Conservation (phyloP, 35 echinoderm and acorn worm genomes). For the Ophiothrix spiculata region DNA sequence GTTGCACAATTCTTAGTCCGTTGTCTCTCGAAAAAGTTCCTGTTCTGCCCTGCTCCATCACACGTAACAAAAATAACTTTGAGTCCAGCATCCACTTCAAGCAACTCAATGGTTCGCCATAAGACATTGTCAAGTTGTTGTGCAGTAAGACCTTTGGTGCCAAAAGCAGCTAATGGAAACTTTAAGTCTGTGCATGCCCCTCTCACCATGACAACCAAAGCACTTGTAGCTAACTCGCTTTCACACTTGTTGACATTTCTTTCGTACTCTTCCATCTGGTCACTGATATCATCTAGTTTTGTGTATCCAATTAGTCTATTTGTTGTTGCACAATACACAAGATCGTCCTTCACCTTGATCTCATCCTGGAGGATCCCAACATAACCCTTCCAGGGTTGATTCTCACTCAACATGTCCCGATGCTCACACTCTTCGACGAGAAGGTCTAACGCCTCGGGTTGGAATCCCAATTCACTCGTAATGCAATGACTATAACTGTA, state of each 20-base stretch:
- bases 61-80: conserved; percentile 16
- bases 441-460: background rate
- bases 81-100: conserved; percentile 26
- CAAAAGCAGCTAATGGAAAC: conserved; percentile 27
- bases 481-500: conserved; percentile 8
- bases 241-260: background rate
- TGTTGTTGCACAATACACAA: conserved; percentile 12
- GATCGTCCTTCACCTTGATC: conserved; percentile 20
- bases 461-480: background rate
- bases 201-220: conserved; percentile 23
- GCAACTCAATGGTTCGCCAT: conserved; percentile 22
- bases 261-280: background rate
- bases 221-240: background rate
- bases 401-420: background rate
- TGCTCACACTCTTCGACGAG: background rate
- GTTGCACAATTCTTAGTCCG: background rate
- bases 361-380: conserved; percentile 7
- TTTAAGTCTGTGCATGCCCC: background rate
- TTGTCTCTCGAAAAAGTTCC: conserved; percentile 4
- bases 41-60: conserved; percentile 21
- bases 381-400: background rate
- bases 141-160: conserved; percentile 1
- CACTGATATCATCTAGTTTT: background rate
- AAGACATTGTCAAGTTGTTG: background rate
- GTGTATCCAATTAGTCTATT: conserved; percentile 15